These are phyloP conservation scores for Chloroceryle aenea DNA, from an alignment of 2,113 vertebrate genomes.

Conservation along the genomic window DNA sequence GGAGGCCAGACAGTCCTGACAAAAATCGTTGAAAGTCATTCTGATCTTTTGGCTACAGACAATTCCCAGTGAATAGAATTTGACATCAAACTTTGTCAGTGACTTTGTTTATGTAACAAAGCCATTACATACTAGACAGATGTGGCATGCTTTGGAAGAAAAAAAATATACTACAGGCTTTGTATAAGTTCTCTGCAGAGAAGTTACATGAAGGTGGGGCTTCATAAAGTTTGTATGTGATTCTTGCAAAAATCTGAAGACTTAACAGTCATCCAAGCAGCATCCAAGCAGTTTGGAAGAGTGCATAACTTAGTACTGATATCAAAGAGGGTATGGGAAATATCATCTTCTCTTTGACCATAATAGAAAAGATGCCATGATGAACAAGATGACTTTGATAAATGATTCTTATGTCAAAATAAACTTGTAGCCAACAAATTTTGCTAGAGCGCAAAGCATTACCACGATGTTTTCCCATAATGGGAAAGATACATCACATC, in stretches of 20 bases:
- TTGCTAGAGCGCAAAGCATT: neutral
- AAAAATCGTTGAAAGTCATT: slow-evolving; percentile 40
- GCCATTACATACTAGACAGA: neutral
- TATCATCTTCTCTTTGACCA: neutral
- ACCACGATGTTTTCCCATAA: neutral
- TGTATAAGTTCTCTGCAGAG: neutral
- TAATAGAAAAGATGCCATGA: neutral
- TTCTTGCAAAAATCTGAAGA: neutral
- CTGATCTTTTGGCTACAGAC: slow-evolving; percentile 30
- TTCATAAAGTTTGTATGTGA: neutral
- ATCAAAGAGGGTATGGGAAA: neutral
- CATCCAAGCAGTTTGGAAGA: neutral
- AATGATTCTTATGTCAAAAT: neutral
- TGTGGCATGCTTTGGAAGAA: neutral
- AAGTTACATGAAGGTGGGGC: neutral
- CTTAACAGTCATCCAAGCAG: neutral
- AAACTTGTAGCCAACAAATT: neutral
- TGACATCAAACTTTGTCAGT: slow-evolving; percentile 26
- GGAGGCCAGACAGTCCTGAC: neutral
- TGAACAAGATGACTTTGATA: neutral
- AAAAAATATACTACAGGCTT: neutral
- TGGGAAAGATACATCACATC: neutral
- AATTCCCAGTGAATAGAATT: slow-evolving; percentile 6
- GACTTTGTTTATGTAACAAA: neutral
- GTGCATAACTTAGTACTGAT: neutral